These are phyloP conservation scores for Clivina fossor DNA, from an alignment of 2,888 invertebrate genomes.

Conservation along the genomic window DNA sequence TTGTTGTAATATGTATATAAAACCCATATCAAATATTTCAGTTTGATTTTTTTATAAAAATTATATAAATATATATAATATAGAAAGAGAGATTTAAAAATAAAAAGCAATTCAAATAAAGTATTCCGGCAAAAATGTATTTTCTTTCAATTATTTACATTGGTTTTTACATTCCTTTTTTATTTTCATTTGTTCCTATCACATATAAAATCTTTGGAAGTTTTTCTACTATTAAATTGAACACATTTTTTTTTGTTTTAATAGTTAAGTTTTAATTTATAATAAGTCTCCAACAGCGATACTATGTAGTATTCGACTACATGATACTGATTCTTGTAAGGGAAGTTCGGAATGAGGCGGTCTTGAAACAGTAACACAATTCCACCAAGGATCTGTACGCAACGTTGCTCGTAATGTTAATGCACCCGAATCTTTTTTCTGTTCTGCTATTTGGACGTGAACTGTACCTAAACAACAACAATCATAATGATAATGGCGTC, in stretches of 20 bases:
- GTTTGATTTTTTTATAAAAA: conserved; percentile 31
- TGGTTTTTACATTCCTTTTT: too few relatives aligned
- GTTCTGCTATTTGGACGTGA: conserved; percentile 21
- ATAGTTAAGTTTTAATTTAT: too few relatives aligned
- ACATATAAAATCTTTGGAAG: too few relatives aligned
- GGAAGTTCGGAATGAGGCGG: conserved; percentile 6
- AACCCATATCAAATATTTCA: conserved; percentile 18
- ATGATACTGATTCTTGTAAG: neutral
- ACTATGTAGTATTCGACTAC: conserved; percentile 12
- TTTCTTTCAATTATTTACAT: conserved; percentile 9
- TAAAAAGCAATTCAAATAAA: conserved; percentile 19
- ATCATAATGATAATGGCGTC: neutral
- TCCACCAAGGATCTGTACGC: conserved; percentile 28
- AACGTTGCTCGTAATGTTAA: conserved; percentile 20
- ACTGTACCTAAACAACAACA: conserved; percentile 18
- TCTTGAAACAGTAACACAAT: conserved; percentile 3
- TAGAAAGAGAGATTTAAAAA: too few relatives aligned
- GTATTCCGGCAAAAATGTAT: conserved; percentile 22
- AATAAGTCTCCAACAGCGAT: conserved; percentile 22
- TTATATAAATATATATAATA: too few relatives aligned
- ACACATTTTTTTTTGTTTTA: too few relatives aligned
- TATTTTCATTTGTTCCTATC: too few relatives aligned
- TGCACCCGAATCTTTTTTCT: conserved; percentile 21
- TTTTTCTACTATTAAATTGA: too few relatives aligned
- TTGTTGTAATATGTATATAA: conserved; percentile 32